Conservation (phyloP, 2,113 vertebrate genomes). For the Orientallactaga bullata region DNA sequence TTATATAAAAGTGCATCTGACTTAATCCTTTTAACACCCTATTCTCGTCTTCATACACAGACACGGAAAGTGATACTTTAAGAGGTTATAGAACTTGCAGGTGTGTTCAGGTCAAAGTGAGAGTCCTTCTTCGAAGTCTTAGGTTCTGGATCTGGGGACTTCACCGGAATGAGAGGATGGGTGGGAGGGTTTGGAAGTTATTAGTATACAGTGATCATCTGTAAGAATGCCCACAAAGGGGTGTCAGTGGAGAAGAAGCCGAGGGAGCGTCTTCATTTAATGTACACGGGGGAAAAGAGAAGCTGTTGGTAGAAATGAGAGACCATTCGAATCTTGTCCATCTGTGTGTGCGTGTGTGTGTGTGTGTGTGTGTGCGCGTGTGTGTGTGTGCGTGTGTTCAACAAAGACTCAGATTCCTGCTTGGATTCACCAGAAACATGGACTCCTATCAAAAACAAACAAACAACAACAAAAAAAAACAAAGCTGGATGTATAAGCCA, state of each 20-base stretch:
- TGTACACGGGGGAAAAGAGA: not conserved
- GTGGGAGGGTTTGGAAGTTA: not conserved
- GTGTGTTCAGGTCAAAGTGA: not conserved
- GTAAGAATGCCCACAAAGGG: not conserved
- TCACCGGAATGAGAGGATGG: not conserved
- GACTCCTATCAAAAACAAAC: conserved; percentile 5
- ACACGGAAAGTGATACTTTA: not conserved
- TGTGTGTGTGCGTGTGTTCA: too few relatives aligned
- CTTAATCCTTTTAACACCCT: not conserved
- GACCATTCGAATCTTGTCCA: not conserved
- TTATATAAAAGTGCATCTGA: not conserved
- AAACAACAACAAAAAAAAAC: too few relatives aligned
- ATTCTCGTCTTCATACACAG: not conserved
- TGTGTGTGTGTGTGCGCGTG: too few relatives aligned
- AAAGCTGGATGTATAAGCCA: not conserved
- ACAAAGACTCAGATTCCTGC: not conserved
- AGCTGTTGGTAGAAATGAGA: not conserved
- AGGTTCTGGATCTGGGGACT: not conserved
- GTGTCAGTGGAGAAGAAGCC: not conserved
- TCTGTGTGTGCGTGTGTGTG: too few relatives aligned
- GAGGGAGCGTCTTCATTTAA: not conserved
- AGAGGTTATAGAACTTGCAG: not conserved
- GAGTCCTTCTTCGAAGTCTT: not conserved
- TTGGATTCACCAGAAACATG: not conserved
- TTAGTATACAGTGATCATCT: not conserved